These are phyloP conservation scores for Trachelus tabidus DNA, from an alignment of 2,888 invertebrate genomes.

Conservation along the genomic window DNA sequence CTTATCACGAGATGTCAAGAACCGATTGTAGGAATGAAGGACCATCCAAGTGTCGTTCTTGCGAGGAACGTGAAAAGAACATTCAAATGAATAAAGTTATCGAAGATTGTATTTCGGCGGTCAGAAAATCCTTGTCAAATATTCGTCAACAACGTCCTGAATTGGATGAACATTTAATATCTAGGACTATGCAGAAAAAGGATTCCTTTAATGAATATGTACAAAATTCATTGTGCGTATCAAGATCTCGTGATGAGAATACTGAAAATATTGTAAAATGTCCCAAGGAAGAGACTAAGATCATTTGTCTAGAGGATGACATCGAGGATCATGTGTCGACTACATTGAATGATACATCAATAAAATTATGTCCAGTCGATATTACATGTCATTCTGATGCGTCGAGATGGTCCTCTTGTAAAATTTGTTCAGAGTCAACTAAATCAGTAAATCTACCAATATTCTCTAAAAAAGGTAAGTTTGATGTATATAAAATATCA, in stretches of 20 bases:
- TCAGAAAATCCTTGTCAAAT: background rate
- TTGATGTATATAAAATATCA: no score
- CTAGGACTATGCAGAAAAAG: background rate
- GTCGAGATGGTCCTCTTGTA: background rate
- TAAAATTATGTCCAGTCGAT: slow-evolving; percentile 17
- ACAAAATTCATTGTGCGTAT: no score
- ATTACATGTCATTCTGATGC: background rate
- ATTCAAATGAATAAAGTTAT: background rate
- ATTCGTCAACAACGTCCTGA: background rate
- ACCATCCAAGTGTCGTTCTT: background rate
- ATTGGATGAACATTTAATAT: background rate
- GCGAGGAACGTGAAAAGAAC: background rate
- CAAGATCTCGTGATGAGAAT: background rate
- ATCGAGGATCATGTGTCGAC: slow-evolving; percentile 8
- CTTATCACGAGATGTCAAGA: no score
- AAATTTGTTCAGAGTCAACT: slow-evolving; percentile 7
- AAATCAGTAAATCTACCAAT: background rate
- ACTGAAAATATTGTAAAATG: background rate
- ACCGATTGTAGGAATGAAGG: no score
- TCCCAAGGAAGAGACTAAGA: background rate
- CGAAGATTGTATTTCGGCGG: background rate
- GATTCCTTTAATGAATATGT: background rate
- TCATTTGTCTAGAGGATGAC: slow-evolving; percentile 11
- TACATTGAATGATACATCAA: slow-evolving; percentile 7
- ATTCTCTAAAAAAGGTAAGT: no score